Percentiles rank a stretch among this genome's conserved stretches.
These are phyloP conservation scores for Tenthredo scrophulariae DNA, from an alignment of 2,888 invertebrate species.

Conservation along the genomic window DNA sequence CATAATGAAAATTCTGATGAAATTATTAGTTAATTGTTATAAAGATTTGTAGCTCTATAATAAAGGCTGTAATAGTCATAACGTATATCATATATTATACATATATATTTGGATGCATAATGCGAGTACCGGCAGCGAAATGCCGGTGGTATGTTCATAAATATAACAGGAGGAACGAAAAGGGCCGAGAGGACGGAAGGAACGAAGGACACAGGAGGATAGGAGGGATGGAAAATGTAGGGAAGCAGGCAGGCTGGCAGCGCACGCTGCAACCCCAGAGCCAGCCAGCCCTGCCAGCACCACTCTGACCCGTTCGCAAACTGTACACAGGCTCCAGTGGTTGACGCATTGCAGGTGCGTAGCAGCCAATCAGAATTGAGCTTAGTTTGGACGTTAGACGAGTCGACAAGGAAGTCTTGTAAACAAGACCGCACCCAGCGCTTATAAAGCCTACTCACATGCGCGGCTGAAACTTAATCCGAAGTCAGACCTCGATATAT, in stretches of 20 bases:
- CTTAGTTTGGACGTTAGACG: slow-evolving; percentile 76
- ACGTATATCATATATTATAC: not conserved
- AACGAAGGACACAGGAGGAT: slow-evolving; percentile 45
- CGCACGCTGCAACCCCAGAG: slow-evolving; percentile 79
- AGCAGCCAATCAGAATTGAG: slow-evolving; percentile 86
- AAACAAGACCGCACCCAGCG: slow-evolving; percentile 83
- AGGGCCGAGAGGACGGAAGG: slow-evolving; percentile 51
- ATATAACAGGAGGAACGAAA: slow-evolving; percentile 46
- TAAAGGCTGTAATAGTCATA: not conserved
- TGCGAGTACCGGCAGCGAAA: slow-evolving; percentile 34
- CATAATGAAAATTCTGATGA: not conserved
- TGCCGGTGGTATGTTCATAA: slow-evolving; percentile 38
- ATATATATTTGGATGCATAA: slow-evolving; percentile 45
- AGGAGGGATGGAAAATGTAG: slow-evolving; percentile 53
- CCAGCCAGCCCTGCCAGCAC: slow-evolving; percentile 69
- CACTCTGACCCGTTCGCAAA: slow-evolving; percentile 54
- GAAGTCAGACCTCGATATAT: slow-evolving; percentile 54
- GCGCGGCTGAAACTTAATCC: slow-evolving; percentile 81
- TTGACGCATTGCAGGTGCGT: slow-evolving; percentile 72
- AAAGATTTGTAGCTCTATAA: not conserved
- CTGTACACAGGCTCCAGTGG: slow-evolving; percentile 62
- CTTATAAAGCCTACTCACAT: slow-evolving; percentile 84
- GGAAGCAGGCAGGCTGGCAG: slow-evolving; percentile 74
- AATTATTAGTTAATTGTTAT: not conserved
- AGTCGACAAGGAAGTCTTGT: slow-evolving; percentile 82